Base-by-base conservation (phyloP, 35 echinoderm and acorn worm species). In the Acanthaster planci region DNA sequence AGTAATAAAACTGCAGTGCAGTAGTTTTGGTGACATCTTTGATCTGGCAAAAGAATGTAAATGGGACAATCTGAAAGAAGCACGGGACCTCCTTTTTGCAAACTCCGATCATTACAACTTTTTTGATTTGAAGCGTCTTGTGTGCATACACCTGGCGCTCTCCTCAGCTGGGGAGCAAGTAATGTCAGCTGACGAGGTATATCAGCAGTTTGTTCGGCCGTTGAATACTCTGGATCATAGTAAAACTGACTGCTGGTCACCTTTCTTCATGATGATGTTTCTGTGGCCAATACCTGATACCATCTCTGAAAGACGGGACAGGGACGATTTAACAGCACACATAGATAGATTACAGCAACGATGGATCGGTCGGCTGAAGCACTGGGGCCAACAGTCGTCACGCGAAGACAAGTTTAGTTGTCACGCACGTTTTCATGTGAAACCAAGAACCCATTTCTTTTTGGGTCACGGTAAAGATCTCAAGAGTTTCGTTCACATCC, bases 231-330 rank as follows among this genome's bases (percentile, higher is more conserved):
- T 16, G 30, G 6, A 6, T 9, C 21, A 55, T 19, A 8, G 27
- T 22, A 26, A 52, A 55, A 27, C 7, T 30, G 60, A 50, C 16
- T 23, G 47, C 19, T 76, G 68, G 40, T 29, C 51, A 9, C 60
- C 37, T 36, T 85, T 60, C 47, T 85, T 85, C 22, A 37, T 85
- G 60, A 38, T 85, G 58, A 85, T 85, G 83, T 85, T 85, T 37
- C 23, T 76, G 27, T 85, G 83, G 83, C 60, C 82, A 37, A 30
- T 68, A 5, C 23, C 21, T 12, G 60, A 34, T 34, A 12, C 34
- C 18, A 26, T 5, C 21, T 68, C 60, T 23, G 60, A 68, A 34
- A 68, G 60, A 68, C 21, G 38, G 39, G 77, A 52, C 38, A 79
- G 26, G 38, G 38, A 79, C 12, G 38, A 79, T 18, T 36, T 79